A percentile compares a stretch with the other conserved stretches of the same genome.
Evolutionary conservation across 1,140 invertebrate species (phyloP).

Genomic region (Trachymyrmex cornetzi): DNA sequence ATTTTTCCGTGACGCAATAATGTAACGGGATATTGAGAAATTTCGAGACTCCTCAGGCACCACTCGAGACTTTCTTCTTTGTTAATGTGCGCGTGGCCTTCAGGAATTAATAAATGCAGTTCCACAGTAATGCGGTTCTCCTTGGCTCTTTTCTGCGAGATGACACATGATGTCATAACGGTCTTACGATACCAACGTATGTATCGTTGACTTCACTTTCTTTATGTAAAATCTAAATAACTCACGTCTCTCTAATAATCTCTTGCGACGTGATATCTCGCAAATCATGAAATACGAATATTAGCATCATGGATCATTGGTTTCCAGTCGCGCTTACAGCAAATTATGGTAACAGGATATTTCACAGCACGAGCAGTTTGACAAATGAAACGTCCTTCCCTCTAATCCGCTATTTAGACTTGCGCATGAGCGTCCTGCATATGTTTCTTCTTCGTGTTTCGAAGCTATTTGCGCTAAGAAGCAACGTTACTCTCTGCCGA

Average conservation of each 20-base stretch:
- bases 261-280: background rate
- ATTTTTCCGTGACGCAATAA: conserved; percentile 22
- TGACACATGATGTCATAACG: conserved; percentile 70
- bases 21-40: background rate
- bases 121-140: conserved; percentile 78
- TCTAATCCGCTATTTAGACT: conserved; percentile 46
- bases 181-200: conserved; percentile 26
- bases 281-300: background rate
- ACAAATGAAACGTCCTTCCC: conserved; percentile 35
- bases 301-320: background rate
- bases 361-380: background rate
- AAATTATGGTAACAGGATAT: conserved; percentile 16
- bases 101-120: conserved; percentile 71
- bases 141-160: conserved; percentile 80
- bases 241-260: conserved; percentile 27
- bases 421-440: background rate
- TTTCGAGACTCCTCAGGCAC: conserved; percentile 43
- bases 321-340: background rate
- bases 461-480: conserved; percentile 41
- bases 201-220: background rate
- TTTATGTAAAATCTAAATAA: background rate
- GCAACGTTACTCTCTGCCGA: background rate
- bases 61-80: conserved; percentile 69
- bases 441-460: conserved; percentile 28
- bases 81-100: conserved; percentile 64